Evolutionary conservation across 2,797 vertebrate species (phyloP).

Genomic region (Catamblyrhynchus diadema): DNA sequence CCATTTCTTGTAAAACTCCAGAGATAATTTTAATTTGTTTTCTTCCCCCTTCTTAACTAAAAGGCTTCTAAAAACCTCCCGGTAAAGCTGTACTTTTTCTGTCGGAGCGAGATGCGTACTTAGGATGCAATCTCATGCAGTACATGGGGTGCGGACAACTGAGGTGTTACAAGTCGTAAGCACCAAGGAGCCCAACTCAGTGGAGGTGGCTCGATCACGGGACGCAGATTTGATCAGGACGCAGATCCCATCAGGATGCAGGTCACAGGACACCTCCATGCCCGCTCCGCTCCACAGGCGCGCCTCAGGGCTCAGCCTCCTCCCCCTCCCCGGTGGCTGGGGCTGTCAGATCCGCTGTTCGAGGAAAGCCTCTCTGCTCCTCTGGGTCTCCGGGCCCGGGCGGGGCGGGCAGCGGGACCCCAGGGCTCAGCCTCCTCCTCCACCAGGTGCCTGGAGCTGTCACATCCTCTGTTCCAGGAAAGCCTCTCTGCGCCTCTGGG

Average conservation of each 20-base stretch:
- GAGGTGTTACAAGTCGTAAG: not conserved
- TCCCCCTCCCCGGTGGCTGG: no score
- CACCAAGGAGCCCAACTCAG: rapidly evolving
- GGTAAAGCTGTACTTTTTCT: not conserved
- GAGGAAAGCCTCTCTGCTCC: no score
- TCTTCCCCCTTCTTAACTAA: rapidly evolving
- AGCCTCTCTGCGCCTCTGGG: no score
- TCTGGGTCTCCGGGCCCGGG: not conserved
- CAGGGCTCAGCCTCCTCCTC: not conserved
- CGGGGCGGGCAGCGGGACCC: not conserved
- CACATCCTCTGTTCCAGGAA: no score
- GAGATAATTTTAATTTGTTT: no score
- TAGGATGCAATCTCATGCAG: not conserved
- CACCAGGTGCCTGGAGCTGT: no score
- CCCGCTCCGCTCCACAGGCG: no score
- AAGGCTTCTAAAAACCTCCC: not conserved
- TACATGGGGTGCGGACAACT: rapidly evolving
- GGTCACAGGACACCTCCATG: not conserved
- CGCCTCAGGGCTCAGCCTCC: not conserved
- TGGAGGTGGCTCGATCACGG: not conserved
- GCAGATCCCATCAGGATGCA: not conserved
- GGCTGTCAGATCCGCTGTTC: no score
- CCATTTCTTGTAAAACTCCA: not conserved
- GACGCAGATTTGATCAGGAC: not conserved
- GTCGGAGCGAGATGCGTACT: rapidly evolving